Evolutionary conservation across 1,140 invertebrate species (phyloP), one percentile per base, ranked within the genome.

Genomic region (Zaprionus capensis): DNA sequence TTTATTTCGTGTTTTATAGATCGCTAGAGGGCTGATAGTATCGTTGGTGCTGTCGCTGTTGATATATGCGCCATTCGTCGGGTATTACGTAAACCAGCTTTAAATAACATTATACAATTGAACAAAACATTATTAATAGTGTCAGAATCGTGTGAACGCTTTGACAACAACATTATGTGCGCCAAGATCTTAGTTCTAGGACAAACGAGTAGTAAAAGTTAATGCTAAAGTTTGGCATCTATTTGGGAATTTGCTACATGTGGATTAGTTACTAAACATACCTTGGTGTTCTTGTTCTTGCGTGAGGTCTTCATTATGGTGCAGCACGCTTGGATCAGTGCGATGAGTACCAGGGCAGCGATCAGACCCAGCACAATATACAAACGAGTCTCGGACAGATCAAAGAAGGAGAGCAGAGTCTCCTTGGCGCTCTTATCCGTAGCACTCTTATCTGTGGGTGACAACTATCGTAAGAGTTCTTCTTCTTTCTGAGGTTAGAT

Each of bases 341-440:
- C 96, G 9, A 98, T 94, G 9, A 97, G 93, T 14, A 98, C 93
- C 61, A 98, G 92, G 1, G 96, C 97, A 14, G 94, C 95, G 66
- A 98, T 95, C 71, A 97, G 96, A 9, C 96, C 97, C 49, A 97
- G 94, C 12, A 98, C 96, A 71, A 97, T 96, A 93, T 97, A 98
- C 64, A 97, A 93, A 82, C 97, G 97, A 4, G 95, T 95, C 78
- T 94, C 94, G 1, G 95, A 94, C 28, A 94, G 92, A 68, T 94
- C 94, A 82, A 95, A 95, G 93, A 95, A 95, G 17, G 92, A 93
- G 56, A 91, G 91, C 14, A 91, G 76, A 0, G 86, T 72, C 3
- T 93, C 93, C 36, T 93, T 93, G 20, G 81, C 76, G 67, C 71
- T 88, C 4, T 55, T 59, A 11, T 87, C 85, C 4, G 56, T 26